These are phyloP conservation scores for Trypoxylus dichotomus DNA, from an alignment of 1,140 invertebrate species.

Conservation along the genomic window DNA sequence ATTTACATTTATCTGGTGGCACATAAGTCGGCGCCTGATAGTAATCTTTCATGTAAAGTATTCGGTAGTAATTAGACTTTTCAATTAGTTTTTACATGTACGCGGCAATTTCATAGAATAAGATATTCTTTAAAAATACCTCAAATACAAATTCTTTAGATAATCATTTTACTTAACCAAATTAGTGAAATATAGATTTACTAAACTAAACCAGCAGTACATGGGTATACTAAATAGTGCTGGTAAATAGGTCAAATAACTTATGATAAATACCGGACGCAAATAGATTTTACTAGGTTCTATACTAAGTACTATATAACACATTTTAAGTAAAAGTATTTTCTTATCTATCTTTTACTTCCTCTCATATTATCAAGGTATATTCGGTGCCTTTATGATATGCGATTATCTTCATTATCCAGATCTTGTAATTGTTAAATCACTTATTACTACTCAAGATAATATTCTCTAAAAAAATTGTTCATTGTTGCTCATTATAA, in stretches of 20 bases:
- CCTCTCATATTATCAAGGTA: neutral
- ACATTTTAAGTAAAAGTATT: too few relatives aligned
- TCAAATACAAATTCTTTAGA: too few relatives aligned
- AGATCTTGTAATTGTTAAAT: neutral
- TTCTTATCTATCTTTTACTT: neutral
- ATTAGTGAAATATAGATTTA: too few relatives aligned
- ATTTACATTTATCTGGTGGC: neutral
- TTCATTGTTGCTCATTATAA: neutral
- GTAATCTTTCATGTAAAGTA: slow-evolving; percentile 26
- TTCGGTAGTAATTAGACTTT: slow-evolving; percentile 23
- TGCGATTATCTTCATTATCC: neutral
- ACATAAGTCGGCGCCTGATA: neutral
- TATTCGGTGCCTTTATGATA: neutral
- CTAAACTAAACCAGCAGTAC: too few relatives aligned
- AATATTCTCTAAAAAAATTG: neutral
- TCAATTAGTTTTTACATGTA: neutral
- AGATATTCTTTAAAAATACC: too few relatives aligned
- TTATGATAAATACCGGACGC: too few relatives aligned
- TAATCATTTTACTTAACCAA: too few relatives aligned
- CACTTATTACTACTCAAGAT: neutral
- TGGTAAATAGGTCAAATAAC: too few relatives aligned
- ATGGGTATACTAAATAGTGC: too few relatives aligned
- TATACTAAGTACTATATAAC: too few relatives aligned
- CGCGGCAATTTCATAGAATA: neutral
- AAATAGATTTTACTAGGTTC: too few relatives aligned